phyloP scores from a whole-genome alignment of 2,113 vertebrate genomes.

The Apistogramma diplotaenia region DNA sequence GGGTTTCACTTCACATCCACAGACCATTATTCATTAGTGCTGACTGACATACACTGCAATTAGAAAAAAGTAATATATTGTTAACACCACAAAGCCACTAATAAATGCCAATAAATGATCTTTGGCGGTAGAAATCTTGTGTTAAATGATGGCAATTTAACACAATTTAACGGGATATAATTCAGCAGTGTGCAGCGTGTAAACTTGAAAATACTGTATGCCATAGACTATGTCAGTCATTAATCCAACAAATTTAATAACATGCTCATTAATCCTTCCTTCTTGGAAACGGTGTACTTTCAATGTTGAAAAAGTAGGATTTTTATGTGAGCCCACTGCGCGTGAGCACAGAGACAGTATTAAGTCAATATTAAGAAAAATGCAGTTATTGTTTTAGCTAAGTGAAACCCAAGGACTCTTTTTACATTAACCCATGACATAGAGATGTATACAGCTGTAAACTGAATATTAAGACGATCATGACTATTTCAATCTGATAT shows the following conservation, averaged over 20 bases:
- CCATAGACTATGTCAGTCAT: constrained; percentile 65
- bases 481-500: constrained; percentile 65
- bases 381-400: constrained; percentile 66
- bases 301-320: constrained; percentile 35
- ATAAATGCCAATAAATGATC: constrained; percentile 71
- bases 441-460: constrained; percentile 59
- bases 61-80: constrained; percentile 54
- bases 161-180: constrained; percentile 32
- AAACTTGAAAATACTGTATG: constrained; percentile 58
- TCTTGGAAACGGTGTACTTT: constrained; percentile 40
- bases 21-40: constrained; percentile 66
- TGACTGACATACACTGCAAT: constrained; percentile 63
- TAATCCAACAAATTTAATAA: constrained; percentile 72
- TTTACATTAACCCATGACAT: constrained; percentile 65
- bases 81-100: constrained; percentile 54
- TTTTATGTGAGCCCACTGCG: constrained; percentile 61
- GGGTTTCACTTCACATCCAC: constrained; percentile 47
- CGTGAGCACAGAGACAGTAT: constrained; percentile 57
- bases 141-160: constrained; percentile 58
- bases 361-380: constrained; percentile 72
- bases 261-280: constrained; percentile 59
- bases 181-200: constrained; percentile 54
- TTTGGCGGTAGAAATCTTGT: constrained; percentile 51
- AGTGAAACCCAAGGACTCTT: constrained; percentile 69
- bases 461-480: constrained; percentile 61